Base-by-base conservation (phyloP, 35 echinoderm and acorn worm genomes). In the Amphiura filiformis region DNA sequence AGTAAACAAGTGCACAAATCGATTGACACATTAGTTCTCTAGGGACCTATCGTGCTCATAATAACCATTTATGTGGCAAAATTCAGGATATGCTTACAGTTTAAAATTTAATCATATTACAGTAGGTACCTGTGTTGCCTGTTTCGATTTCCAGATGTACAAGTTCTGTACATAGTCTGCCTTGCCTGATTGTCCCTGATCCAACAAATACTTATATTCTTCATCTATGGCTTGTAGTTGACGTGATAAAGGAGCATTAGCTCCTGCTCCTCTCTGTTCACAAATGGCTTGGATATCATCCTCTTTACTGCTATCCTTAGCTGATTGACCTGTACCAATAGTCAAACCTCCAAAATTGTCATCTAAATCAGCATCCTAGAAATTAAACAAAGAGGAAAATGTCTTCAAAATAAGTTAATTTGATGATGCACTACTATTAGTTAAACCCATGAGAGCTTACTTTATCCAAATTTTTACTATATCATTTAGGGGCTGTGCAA, bases 101-200 rank as follows among this genome's bases (percentile, higher is more conserved):
- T n/a, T n/a, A n/a, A n/a, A n/a, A n/a, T n/a, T n/a, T n/a, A n/a
- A n/a, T n/a, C n/a, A n/a, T n/a, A n/a, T n/a, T n/a, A n/a, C n/a
- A n/a, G n/a, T n/a, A n/a, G n/a, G n/a, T 93, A 98, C 95, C 89
- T 98, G 92, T 52, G 89, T 93, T 32, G 95, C 95, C 80, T 98
- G 92, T 49, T 98, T 98, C 13, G 95, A 98, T 83, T 98, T 98
- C 92, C 89, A 93, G 17, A 94, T 78, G 39, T 98, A 98, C 28
- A 98, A 61, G 31, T 77, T 86, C 78, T 98, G 95, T 35, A 98
- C 95, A 78, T 98, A 98, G 64, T 98, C 95, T 14, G 95, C 81
- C 56, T 98, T 98, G 36, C 89, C 88, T 14, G 95, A 98, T 82
- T 98, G 95, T 70, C 95, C 95, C 34, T 89, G 88, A 33, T 98